phyloP scores from a whole-genome alignment of 1,140 invertebrate genomes.

The Caerostris extrusa region DNA sequence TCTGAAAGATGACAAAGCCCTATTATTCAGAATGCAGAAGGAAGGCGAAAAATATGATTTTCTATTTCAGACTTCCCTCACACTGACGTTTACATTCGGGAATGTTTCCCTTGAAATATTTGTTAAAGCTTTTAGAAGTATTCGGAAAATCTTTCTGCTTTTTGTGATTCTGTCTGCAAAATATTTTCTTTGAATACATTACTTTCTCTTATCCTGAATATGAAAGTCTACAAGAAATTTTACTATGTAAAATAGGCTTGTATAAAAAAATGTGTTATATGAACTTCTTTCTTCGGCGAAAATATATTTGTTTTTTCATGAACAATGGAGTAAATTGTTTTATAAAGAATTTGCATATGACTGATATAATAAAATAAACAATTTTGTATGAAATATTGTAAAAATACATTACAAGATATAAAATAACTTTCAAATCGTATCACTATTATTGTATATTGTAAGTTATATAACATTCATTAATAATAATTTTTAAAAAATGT shows the following conservation, averaged over 20 bases:
- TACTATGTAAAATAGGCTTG: not conserved
- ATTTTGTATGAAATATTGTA: no score
- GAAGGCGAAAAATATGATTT: not conserved
- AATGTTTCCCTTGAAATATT: not conserved
- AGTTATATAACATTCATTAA: no score
- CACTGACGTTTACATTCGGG: not conserved
- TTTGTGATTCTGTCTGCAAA: not conserved
- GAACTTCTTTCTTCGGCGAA: no score
- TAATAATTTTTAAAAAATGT: no score
- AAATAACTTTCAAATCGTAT: no score
- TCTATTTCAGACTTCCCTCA: not conserved
- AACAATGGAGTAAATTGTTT: no score
- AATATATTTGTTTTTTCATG: no score
- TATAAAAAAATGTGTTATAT: no score
- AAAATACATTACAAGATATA: no score
- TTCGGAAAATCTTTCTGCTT: not conserved
- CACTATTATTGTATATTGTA: no score
- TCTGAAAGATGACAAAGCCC: not conserved
- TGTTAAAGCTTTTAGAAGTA: not conserved
- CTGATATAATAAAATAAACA: no score
- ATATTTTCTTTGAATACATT: not conserved
- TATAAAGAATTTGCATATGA: no score
- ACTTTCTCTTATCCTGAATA: not conserved
- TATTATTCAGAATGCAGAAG: not conserved
- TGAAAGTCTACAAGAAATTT: not conserved